Evolutionary conservation across 2,888 invertebrate genomes (phyloP).

Genomic region (Archips crataeganus): DNA sequence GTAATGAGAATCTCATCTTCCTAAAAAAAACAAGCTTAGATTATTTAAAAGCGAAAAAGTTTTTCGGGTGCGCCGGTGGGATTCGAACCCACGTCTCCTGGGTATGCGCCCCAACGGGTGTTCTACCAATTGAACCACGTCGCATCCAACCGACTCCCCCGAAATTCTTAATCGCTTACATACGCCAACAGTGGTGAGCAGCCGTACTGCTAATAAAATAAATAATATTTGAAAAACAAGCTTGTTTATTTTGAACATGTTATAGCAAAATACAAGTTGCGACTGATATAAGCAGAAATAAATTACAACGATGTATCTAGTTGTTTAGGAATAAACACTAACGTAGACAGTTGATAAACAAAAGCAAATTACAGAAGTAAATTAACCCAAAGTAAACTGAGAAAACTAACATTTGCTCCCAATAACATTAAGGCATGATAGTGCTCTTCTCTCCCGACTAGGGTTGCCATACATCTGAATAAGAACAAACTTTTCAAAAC

Average conservation of each 20-base stretch:
- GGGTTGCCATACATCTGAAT: not conserved
- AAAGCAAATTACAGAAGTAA: constrained; percentile 40
- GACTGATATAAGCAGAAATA: not conserved
- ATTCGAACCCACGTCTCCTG: too few relatives aligned
- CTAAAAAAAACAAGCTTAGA: too few relatives aligned
- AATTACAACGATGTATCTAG: not conserved
- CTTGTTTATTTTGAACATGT: constrained; percentile 10
- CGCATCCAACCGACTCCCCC: too few relatives aligned
- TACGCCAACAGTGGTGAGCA: too few relatives aligned
- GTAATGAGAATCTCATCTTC: constrained; percentile 36
- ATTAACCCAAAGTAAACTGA: constrained; percentile 42
- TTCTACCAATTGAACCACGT: too few relatives aligned
- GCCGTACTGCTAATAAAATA: too few relatives aligned
- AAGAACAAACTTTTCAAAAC: too few relatives aligned
- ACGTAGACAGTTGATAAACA: constrained; percentile 35
- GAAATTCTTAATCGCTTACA: too few relatives aligned
- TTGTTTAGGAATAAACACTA: not conserved
- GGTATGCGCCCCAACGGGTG: too few relatives aligned
- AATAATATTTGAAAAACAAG: too few relatives aligned
- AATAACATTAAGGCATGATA: constrained; percentile 49
- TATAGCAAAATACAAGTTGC: not conserved
- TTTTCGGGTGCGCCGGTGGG: too few relatives aligned
- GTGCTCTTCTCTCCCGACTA: constrained; percentile 42
- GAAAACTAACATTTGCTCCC: constrained; percentile 51
- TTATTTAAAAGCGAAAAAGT: too few relatives aligned